Evolutionary conservation across 2,113 vertebrate genomes (phyloP).

Genomic region (Lampris megalopsis): DNA sequence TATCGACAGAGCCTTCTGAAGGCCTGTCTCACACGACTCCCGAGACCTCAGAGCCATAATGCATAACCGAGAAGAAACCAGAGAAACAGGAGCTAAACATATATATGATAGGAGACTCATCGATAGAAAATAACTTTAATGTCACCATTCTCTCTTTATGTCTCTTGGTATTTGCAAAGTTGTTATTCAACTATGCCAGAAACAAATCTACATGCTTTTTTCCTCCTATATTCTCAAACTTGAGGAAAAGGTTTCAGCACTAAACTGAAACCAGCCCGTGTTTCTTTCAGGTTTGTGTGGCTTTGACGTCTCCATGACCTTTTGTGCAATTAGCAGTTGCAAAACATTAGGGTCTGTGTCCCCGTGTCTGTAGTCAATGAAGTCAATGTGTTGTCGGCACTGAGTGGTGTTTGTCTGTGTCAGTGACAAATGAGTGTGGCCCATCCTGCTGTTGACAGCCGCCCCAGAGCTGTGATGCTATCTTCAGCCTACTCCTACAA

Average conservation of each 20-base stretch:
- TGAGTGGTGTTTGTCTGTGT: conserved; percentile 71
- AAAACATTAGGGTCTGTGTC: conserved; percentile 69
- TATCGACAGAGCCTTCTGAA: too few species aligned
- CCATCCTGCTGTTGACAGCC: conserved; percentile 79
- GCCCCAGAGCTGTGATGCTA: conserved; percentile 74
- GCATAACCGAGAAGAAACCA: too few species aligned
- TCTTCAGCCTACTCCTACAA: conserved; percentile 76
- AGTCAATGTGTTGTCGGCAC: conserved; percentile 64
- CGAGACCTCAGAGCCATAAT: too few species aligned
- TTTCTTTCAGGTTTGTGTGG: background rate
- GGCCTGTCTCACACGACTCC: too few species aligned
- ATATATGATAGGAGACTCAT: too few species aligned
- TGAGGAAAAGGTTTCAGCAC: background rate
- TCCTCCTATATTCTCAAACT: background rate
- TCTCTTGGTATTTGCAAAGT: too few species aligned
- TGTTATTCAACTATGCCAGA: too few species aligned
- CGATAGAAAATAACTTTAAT: too few species aligned
- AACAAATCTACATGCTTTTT: too few species aligned
- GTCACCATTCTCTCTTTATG: too few species aligned
- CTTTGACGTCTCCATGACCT: conserved; percentile 52
- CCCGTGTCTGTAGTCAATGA: conserved; percentile 76
- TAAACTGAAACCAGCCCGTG: too few species aligned
- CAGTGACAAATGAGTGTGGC: conserved; percentile 71
- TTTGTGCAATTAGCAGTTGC: conserved; percentile 71
- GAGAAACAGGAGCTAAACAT: too few species aligned